Conservation (phyloP, 1,140 invertebrate genomes). For the Bombyx mori region ASM3026992v2 NC_085118.1:1701501-1702000, state of each 20-base stretch:
- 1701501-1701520: conserved; percentile 83
- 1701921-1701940: conserved; percentile 82
- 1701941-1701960: conserved; percentile 86
- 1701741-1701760: conserved; percentile 91
- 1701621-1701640: conserved; percentile 83
- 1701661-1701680: conserved; percentile 88
- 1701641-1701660: conserved; percentile 84
- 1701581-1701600: conserved; percentile 85
- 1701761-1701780: conserved; percentile 85
- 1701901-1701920: conserved; percentile 83
- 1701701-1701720: conserved; percentile 84
- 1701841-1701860: conserved; percentile 81
- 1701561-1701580: conserved; percentile 82
- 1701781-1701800: conserved; percentile 89
- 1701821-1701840: conserved; percentile 89
- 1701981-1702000: conserved; percentile 82
- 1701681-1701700: conserved; percentile 87
- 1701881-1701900: conserved; percentile 86
- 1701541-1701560: conserved; percentile 84
- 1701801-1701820: conserved; percentile 82
- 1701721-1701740: conserved; percentile 78
- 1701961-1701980: conserved; percentile 83
- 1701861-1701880: conserved; percentile 82
- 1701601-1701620: conserved; percentile 84
- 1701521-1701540: conserved; percentile 82